These are phyloP conservation scores for Toxotes jaculatrix DNA, from an alignment of 2,113 vertebrate genomes.

Conservation along the genomic window DNA sequence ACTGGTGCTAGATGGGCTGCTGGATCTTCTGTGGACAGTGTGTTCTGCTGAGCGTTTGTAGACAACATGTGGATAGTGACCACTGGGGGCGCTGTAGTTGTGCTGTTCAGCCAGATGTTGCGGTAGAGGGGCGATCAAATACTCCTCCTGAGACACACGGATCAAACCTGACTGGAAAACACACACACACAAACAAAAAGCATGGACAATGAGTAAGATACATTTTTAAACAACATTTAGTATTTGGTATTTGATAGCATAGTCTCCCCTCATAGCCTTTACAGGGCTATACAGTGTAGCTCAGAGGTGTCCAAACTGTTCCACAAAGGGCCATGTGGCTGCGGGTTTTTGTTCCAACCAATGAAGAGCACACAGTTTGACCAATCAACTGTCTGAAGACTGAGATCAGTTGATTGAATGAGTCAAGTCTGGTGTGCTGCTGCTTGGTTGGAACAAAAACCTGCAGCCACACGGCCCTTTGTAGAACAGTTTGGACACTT, in stretches of 20 bases:
- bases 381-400: too few species aligned
- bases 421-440: too few species aligned
- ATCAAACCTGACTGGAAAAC: constrained; percentile 93
- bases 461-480: too few species aligned
- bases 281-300: neutral
- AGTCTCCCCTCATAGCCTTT: neutral
- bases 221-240: neutral
- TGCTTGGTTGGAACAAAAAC: too few species aligned
- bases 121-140: constrained; percentile 93
- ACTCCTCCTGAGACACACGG: constrained; percentile 89
- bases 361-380: too few species aligned
- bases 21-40: constrained; percentile 75
- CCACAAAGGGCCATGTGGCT: too few species aligned
- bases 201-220: neutral
- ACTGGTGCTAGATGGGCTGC: constrained; percentile 5
- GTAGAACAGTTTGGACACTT: too few species aligned
- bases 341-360: too few species aligned
- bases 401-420: too few species aligned
- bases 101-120: constrained; percentile 89
- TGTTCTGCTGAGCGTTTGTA: constrained; percentile 93
- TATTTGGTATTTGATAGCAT: neutral
- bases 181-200: constrained; percentile 66
- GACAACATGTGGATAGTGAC: constrained; percentile 93
- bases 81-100: constrained; percentile 89
- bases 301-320: neutral